A percentile compares a stretch with the other conserved stretches of the same genome.
These are phyloP conservation scores for Colletes gigas DNA, from an alignment of 1,140 invertebrate species.

Conservation along the genomic window DNA sequence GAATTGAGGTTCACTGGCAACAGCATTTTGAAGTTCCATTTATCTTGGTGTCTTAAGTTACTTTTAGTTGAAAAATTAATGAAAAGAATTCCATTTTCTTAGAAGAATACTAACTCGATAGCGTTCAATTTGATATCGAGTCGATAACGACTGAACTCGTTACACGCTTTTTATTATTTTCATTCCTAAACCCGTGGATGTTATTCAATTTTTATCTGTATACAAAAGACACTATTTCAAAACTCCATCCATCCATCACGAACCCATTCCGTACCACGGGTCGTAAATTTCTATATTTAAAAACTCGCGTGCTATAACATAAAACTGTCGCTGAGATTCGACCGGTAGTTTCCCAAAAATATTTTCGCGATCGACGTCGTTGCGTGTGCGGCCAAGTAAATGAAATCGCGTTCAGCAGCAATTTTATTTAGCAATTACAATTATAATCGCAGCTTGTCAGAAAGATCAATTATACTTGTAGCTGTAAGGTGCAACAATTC, in stretches of 20 bases:
- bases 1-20: too few species aligned
- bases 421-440: too few species aligned
- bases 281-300: conserved; percentile 2
- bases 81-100: neutral
- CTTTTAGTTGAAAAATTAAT: too few species aligned
- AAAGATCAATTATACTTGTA: too few species aligned
- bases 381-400: too few species aligned
- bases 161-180: neutral
- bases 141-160: neutral
- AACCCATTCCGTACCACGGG: neutral
- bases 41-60: too few species aligned
- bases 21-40: too few species aligned
- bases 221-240: neutral
- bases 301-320: too few species aligned
- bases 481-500: too few species aligned
- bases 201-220: neutral
- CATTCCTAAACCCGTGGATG: neutral
- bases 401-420: too few species aligned
- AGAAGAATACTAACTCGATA: neutral
- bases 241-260: neutral
- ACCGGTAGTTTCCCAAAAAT: neutral
- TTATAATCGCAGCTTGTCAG: too few species aligned
- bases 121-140: neutral
- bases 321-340: neutral
- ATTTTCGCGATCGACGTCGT: neutral